These are phyloP conservation scores for Muntiacus muntjak DNA, from an alignment of 2,113 vertebrate species.

Conservation along the genomic window DNA sequence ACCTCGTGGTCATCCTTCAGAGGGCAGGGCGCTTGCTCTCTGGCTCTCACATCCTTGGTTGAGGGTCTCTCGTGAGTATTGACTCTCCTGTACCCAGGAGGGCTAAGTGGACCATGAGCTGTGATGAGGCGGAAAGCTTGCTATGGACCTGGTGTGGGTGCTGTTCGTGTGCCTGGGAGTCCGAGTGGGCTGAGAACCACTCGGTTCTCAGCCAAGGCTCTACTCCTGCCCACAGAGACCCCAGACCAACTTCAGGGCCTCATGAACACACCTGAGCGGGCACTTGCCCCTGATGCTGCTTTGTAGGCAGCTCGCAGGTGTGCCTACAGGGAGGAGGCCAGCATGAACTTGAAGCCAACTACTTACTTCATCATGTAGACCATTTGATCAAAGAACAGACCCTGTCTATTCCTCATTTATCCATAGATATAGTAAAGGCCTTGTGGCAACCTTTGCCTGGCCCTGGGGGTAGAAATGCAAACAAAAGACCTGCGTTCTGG, in stretches of 20 bases:
- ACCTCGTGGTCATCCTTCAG: accelerated
- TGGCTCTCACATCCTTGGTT: neutral
- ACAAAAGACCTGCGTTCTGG: neutral
- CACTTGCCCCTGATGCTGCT: too few relatives aligned
- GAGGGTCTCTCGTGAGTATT: neutral
- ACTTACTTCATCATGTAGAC: neutral
- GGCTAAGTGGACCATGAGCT: neutral
- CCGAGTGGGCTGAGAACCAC: neutral
- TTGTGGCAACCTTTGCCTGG: neutral
- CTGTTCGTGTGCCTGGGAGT: neutral
- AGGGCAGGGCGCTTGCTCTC: accelerated
- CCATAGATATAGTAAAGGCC: neutral
- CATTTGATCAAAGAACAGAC: neutral
- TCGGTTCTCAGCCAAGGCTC: neutral
- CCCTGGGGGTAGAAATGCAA: neutral
- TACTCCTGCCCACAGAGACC: neutral
- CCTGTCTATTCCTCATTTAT: neutral
- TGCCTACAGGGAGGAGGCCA: neutral
- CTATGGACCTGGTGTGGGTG: neutral
- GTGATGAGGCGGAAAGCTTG: neutral
- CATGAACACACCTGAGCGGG: neutral
- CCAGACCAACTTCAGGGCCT: neutral
- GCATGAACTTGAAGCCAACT: neutral
- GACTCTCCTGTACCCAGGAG: neutral
- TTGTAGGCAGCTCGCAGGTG: neutral